Evolutionary conservation across 2,888 invertebrate species (phyloP), one percentile per base, ranked within the genome.

Genomic region (Drosophila recens): DNA sequence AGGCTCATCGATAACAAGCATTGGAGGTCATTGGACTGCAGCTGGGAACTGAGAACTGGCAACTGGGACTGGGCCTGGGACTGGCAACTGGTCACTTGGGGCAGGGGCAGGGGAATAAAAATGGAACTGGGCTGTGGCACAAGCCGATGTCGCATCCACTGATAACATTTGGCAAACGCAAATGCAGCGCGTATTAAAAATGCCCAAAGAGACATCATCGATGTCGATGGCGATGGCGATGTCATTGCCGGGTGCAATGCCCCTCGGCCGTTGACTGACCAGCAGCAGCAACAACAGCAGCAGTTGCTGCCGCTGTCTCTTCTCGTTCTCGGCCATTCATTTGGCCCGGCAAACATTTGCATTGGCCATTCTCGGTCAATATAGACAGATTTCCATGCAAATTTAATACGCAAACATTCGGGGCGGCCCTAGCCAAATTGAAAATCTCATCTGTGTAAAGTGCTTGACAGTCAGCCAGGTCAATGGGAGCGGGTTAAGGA

Each of bases 301-400:
- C 74, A 67, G 48, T 69, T 48, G 57, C 67, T 67, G 67, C 57
- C 61, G 65, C 63, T 65, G 77, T 49, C 43, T 69, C 71, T 67
- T 66, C 65, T 66, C 65, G 67, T 70, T 70, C 70, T 67, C 67
- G 76, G 59, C 80, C 81, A 79, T 89, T 83, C 86, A 80, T 80
- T 85, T 87, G 86, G 76, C 76, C 77, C 52, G 67, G 79, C 80
- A 80, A 87, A 90, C 88, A 88, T 90, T 90, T 90, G 79, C 90
- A 79, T 88, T 89, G 89, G 87, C 90, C 80, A 85, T 87, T 90
- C 88, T 88, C 84, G 91, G 92, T 91, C 92, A 92, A 92, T 91
- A 92, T 90, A 92, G 92, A 92, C 92, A 92, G 91, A 92, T 91
- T 91, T 91, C 90, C 91, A 92, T 92, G 92, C 92, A 92, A 92